Evolutionary conservation across 2,113 vertebrate species (phyloP), one percentile per base, ranked within the genome.

Genomic region (Monopterus albus): DNA sequence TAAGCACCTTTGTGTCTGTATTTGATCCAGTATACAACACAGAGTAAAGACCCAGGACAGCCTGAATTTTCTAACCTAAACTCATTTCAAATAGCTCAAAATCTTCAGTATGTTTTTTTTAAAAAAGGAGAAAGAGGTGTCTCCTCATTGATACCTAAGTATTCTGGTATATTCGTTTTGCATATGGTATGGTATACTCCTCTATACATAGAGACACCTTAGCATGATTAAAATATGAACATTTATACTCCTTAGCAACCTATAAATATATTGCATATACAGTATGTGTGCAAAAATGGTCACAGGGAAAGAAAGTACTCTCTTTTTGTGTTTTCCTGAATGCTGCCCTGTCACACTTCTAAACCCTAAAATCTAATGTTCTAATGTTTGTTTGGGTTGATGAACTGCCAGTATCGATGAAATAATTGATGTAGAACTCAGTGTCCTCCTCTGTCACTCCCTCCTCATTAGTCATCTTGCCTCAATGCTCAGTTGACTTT

Each of bases 361-460:
- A 42, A 74, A 64, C n/a, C 51, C 25, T n/a, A 42, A 51, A 83
- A 52, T 66, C 72, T 84, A n/a, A n/a, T 85, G 78, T 82, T 77
- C 36, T 76, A 75, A 79, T 85, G 83, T 91, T 88, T 91, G 77
- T 79, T 74, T 52, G 33, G 58, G 74, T 79, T 92, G 89, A 92
- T 90, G 88, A 93, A 91, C 84, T 83, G 85, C 77, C 66, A 72
- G 79, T 85, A 89, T 92, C 62, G 81, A 88, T 87, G 76, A 73
- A 89, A 89, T 84, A 85, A 91, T 87, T 82, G 85, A 87, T 42
- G 45, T 59, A 87, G 74, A 79, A 46, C 69, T 82, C 82, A 62
- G 59, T 87, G 67, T 83, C 76, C 68, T 83, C 60, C 84, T 83
- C 79, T 75, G 77, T 86, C 87, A 86, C 83, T 85, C 79, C 75